Conservation (phyloP, 2,888 invertebrate species). For the Miltochrista miniata region DNA sequence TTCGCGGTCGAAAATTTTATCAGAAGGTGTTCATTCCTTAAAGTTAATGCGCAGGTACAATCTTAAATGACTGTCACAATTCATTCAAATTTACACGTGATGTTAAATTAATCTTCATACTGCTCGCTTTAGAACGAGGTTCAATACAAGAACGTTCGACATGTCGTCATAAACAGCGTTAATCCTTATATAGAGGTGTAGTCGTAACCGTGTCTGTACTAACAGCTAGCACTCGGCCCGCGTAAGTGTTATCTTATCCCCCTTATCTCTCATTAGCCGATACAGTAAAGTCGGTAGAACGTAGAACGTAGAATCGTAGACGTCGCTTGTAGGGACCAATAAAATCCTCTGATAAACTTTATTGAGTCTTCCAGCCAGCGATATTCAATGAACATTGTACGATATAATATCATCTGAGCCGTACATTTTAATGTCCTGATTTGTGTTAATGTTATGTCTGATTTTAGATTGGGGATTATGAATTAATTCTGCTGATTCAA, state of each 20-base stretch:
- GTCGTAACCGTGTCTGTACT: not conserved
- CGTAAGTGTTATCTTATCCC: conserved; percentile 19
- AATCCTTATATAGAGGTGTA: conserved; percentile 1
- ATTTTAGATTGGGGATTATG: conserved; percentile 5
- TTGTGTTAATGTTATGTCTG: conserved; percentile 14
- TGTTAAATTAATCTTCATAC: too few relatives aligned
- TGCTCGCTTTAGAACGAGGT: too few relatives aligned
- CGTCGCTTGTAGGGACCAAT: conserved; percentile 47
- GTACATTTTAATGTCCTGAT: conserved; percentile 24
- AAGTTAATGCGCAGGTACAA: too few relatives aligned
- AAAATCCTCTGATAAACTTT: conserved; percentile 59
- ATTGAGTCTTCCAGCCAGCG: conserved; percentile 28
- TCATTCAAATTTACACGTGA: too few relatives aligned
- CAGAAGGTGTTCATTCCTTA: too few relatives aligned
- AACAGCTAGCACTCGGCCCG: conserved; percentile 1
- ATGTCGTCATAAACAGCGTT: not conserved
- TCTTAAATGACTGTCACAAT: too few relatives aligned
- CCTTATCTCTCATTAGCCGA: conserved; percentile 63
- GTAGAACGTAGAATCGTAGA: conserved; percentile 40
- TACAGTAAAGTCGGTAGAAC: conserved; percentile 37
- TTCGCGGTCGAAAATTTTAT: too few relatives aligned
- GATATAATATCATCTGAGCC: conserved; percentile 33
- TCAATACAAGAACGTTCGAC: too few relatives aligned
- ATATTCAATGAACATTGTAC: conserved; percentile 37
- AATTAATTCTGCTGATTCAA: not conserved